phyloP scores from a whole-genome alignment of 2,113 vertebrate species.

The Globicephala melas region DNA sequence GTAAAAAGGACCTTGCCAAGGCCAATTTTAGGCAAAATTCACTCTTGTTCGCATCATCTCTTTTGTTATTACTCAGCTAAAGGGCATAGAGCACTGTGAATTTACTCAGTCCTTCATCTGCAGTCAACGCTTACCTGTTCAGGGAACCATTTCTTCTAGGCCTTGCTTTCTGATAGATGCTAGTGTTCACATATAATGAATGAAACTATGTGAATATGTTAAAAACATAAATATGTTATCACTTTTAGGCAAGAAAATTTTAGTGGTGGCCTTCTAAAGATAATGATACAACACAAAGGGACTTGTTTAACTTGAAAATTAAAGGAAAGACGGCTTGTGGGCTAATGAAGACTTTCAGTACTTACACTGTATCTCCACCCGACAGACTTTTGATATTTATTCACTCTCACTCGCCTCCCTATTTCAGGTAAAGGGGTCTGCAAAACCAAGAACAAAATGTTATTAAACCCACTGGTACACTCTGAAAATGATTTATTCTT shows the following conservation, averaged over 20 bases:
- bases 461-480: background rate
- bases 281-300: background rate
- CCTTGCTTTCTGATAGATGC: background rate
- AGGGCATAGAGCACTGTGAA: background rate
- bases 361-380: constrained; percentile 76
- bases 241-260: background rate
- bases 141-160: background rate
- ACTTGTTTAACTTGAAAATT: constrained; percentile 6
- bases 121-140: background rate
- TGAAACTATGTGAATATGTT: background rate
- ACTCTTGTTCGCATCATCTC: background rate
- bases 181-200: constrained; percentile 7
- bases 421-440: constrained; percentile 74
- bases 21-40: background rate
- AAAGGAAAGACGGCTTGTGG: background rate
- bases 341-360: constrained; percentile 26
- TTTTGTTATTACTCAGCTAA: background rate
- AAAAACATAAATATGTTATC: background rate
- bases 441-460: constrained; percentile 39
- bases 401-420: constrained; percentile 72
- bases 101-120: background rate
- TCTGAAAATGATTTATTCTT: background rate
- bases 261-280: background rate
- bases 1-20: background rate
- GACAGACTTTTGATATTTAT: constrained; percentile 74